A percentile compares a stretch with the other conserved stretches of the same genome.
Conservation (phyloP, 2,797 vertebrate species). For the Myotis myotis region DNA sequence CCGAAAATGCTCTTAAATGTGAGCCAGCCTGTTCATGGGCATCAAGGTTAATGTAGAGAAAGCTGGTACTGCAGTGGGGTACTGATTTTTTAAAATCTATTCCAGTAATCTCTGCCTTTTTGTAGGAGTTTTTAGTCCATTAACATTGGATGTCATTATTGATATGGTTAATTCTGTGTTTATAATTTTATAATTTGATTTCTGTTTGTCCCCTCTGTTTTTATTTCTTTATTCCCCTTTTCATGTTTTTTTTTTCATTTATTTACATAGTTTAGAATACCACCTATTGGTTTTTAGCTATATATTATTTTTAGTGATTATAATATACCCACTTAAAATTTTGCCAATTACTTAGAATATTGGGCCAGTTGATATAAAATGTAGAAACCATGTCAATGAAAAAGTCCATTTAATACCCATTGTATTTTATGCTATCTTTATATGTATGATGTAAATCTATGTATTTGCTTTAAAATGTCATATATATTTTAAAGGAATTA, state of each 20-base stretch:
- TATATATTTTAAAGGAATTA: not conserved
- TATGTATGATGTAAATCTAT: not conserved
- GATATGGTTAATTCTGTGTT: not conserved
- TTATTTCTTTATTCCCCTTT: not conserved
- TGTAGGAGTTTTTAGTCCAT: not conserved
- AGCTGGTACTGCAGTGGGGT: not conserved
- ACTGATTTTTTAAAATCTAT: not conserved
- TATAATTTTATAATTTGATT: not conserved
- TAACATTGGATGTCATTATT: not conserved
- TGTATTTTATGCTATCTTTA: not conserved
- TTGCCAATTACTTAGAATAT: not conserved
- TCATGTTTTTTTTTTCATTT: not conserved
- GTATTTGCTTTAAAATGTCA: not conserved
- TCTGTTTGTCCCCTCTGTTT: not conserved
- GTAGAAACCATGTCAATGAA: not conserved
- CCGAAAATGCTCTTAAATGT: conserved; percentile 55
- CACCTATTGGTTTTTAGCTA: not conserved
- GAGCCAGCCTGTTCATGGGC: not conserved
- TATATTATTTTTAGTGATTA: not conserved
- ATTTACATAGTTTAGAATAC: not conserved
- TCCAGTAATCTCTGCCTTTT: not conserved
- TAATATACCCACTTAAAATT: not conserved
- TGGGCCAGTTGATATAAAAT: not conserved
- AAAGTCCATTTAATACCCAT: not conserved
- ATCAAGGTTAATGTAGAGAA: not conserved